phyloP scores from a whole-genome alignment of 2,888 invertebrate genomes.

The Dorcus hopei region DNA sequence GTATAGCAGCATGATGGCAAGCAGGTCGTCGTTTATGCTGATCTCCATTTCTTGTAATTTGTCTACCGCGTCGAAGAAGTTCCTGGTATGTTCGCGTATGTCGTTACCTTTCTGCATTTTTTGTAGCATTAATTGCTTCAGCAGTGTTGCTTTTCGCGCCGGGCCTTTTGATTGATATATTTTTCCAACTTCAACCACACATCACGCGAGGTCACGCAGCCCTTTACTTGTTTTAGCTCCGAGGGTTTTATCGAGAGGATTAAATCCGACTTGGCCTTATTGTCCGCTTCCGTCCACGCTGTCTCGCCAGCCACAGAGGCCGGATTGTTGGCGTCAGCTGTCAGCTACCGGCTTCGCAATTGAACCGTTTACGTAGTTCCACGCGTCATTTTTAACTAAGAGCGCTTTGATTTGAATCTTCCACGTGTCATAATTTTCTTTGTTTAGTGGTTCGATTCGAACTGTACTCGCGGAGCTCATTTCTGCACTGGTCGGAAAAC shows the following conservation, averaged over 20 bases:
- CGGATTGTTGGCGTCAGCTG: not conserved
- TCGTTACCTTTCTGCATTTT: slow-evolving; percentile 38
- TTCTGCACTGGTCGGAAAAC: not conserved
- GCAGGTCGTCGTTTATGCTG: slow-evolving; percentile 21
- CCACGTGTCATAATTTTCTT: slow-evolving; percentile 24
- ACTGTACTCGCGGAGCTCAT: slow-evolving; percentile 1
- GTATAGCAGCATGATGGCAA: slow-evolving; percentile 38
- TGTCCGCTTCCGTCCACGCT: slow-evolving; percentile 8
- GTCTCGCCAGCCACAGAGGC: not conserved
- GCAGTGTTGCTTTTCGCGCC: slow-evolving; percentile 42
- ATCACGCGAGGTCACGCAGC: slow-evolving; percentile 35
- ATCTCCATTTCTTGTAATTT: slow-evolving; percentile 38
- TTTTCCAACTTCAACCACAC: slow-evolving; percentile 41
- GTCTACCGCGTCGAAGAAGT: slow-evolving; percentile 40
- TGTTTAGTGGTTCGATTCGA: slow-evolving; percentile 17
- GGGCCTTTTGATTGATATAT: slow-evolving; percentile 43
- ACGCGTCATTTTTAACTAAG: slow-evolving; percentile 19
- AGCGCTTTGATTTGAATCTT: slow-evolving; percentile 23
- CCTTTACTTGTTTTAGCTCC: slow-evolving; percentile 37
- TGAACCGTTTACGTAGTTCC: slow-evolving; percentile 19
- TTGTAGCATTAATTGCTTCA: slow-evolving; percentile 40
- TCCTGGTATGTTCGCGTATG: slow-evolving; percentile 36
- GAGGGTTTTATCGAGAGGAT: slow-evolving; percentile 27
- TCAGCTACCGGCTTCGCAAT: not conserved
- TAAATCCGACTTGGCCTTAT: slow-evolving; percentile 25